Evolutionary conservation across 2,797 vertebrate species (phyloP).

Genomic region (Coccyzus lansbergi): DNA sequence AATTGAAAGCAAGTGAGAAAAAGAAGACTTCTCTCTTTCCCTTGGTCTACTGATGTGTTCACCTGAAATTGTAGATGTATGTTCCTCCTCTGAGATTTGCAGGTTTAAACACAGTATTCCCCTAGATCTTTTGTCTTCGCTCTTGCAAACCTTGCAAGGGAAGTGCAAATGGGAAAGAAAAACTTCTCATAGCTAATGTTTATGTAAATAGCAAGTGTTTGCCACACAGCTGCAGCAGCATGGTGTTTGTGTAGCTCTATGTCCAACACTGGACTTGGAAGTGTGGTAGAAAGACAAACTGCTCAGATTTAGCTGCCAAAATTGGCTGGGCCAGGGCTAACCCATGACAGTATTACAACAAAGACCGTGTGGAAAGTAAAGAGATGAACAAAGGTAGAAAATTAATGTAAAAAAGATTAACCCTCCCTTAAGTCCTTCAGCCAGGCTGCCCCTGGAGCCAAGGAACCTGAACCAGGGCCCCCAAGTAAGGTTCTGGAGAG

Average conservation of each 20-base stretch:
- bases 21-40: not conserved
- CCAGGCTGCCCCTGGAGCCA: not conserved
- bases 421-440: not conserved
- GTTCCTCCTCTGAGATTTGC: not conserved
- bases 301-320: too few relatives aligned
- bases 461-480: rapidly evolving
- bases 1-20: not conserved
- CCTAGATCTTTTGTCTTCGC: not conserved
- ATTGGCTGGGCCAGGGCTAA: too few relatives aligned
- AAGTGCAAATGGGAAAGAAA: not conserved
- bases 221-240: not conserved
- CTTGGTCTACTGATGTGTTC: not conserved
- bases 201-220: not conserved
- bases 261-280: not conserved
- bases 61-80: not conserved
- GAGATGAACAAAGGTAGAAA: not conserved
- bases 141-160: conserved; percentile 7
- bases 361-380: not conserved
- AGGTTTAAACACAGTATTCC: not conserved
- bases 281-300: not conserved
- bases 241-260: not conserved
- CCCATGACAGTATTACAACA: not conserved
- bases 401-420: not conserved
- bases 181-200: not conserved
- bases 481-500: not conserved